A percentile compares a stretch with the other conserved stretches of the same genome.
phyloP scores from a whole-genome alignment of 2,888 invertebrate species.

The Clunio marinus region DNA sequence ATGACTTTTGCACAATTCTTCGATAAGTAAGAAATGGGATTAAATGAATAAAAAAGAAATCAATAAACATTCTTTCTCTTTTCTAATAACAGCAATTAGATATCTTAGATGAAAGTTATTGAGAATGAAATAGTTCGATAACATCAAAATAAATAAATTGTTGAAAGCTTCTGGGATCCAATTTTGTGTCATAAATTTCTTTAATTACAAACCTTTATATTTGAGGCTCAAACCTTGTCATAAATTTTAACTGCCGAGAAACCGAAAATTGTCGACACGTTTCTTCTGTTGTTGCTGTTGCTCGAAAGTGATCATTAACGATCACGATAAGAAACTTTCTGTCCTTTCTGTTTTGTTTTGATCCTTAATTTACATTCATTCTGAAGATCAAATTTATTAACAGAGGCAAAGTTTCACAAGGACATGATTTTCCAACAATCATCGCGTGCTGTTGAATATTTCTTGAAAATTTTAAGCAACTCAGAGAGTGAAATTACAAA shows the following conservation, averaged over 20 bases:
- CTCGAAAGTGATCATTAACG: background rate
- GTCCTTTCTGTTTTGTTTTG: background rate
- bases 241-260: conserved; percentile 24
- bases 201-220: background rate
- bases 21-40: background rate
- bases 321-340: background rate
- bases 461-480: no score
- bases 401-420: no score
- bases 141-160: no score
- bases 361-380: background rate
- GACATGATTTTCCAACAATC: no score
- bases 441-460: no score
- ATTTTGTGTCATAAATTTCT: background rate
- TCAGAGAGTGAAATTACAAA: no score
- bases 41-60: no score
- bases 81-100: no score
- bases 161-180: no score
- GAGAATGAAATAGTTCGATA: background rate
- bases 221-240: background rate
- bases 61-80: no score
- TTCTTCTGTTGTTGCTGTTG: background rate
- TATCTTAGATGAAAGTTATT: background rate
- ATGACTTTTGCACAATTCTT: background rate
- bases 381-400: no score
- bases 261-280: background rate